These are phyloP conservation scores for Epinotia bilunana DNA, from an alignment of 2,888 invertebrate species.

Conservation along the genomic window DNA sequence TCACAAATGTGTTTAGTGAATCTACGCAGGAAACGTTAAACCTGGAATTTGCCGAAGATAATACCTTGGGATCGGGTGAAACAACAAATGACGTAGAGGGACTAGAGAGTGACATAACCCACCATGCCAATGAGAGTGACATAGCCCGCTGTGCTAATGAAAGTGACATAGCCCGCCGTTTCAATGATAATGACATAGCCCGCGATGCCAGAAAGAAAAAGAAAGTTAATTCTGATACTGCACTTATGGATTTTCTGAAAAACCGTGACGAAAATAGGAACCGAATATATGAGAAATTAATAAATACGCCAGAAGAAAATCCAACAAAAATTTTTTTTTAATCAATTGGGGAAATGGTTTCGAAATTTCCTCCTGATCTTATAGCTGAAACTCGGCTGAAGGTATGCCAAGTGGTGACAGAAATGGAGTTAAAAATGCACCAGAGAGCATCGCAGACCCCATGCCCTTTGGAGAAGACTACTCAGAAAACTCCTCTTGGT, in stretches of 20 bases:
- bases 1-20: constrained; percentile 2
- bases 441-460: neutral
- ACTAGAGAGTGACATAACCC: neutral
- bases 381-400: constrained; percentile 5
- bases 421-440: neutral
- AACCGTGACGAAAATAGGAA: neutral
- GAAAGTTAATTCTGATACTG: neutral
- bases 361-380: constrained; percentile 1
- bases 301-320: neutral
- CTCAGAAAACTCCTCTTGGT: constrained; percentile 1
- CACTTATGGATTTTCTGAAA: neutral
- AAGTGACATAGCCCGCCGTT: constrained; percentile 5
- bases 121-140: too few species aligned
- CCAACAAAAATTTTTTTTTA: neutral
- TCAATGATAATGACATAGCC: neutral
- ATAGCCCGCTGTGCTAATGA: neutral
- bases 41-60: neutral
- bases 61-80: neutral
- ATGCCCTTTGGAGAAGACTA: neutral
- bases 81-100: constrained; percentile 1
- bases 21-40: neutral
- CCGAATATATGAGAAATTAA: neutral
- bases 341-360: neutral
- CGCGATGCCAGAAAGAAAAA: constrained; percentile 2
- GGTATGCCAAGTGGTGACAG: constrained; percentile 10